phyloP scores from a whole-genome alignment of 2,113 vertebrate species.

The Poeciliopsis retropinna region DNA sequence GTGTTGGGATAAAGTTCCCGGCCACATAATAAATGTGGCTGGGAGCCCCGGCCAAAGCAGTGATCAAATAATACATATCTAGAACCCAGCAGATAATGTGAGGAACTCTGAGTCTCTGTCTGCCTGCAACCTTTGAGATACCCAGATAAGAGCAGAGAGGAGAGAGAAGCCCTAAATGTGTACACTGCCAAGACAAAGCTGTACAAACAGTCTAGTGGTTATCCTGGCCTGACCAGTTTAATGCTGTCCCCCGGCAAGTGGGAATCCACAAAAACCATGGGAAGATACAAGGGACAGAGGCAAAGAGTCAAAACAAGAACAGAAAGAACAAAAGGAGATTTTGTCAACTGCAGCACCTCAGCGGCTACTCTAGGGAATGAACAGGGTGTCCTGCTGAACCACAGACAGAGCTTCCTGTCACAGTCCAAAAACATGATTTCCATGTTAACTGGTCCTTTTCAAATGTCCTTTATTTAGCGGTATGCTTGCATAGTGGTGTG shows the following conservation, averaged over 20 bases:
- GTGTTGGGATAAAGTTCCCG: no score
- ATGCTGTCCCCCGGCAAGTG: slow-evolving; percentile 25
- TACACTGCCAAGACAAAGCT: slow-evolving; percentile 37
- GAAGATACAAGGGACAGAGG: slow-evolving; percentile 43
- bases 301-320: slow-evolving; percentile 53
- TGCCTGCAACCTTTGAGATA: no score
- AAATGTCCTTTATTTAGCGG: no score
- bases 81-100: background rate
- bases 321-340: slow-evolving; percentile 38
- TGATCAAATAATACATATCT: background rate
- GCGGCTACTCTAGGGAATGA: slow-evolving; percentile 55
- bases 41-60: background rate
- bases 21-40: no score
- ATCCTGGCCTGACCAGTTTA: slow-evolving; percentile 38
- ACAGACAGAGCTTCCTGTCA: background rate
- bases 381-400: slow-evolving; percentile 28
- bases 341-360: slow-evolving; percentile 32
- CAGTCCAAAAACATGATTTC: no score
- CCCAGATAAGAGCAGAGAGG: slow-evolving; percentile 13
- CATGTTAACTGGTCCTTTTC: no score
- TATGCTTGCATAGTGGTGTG: no score
- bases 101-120: background rate
- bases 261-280: slow-evolving; percentile 45
- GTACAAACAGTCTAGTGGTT: slow-evolving; percentile 57
- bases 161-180: slow-evolving; percentile 37